Evolutionary conservation across 2,888 invertebrate species (phyloP).

Genomic region (Clepsis dumicolana): DNA sequence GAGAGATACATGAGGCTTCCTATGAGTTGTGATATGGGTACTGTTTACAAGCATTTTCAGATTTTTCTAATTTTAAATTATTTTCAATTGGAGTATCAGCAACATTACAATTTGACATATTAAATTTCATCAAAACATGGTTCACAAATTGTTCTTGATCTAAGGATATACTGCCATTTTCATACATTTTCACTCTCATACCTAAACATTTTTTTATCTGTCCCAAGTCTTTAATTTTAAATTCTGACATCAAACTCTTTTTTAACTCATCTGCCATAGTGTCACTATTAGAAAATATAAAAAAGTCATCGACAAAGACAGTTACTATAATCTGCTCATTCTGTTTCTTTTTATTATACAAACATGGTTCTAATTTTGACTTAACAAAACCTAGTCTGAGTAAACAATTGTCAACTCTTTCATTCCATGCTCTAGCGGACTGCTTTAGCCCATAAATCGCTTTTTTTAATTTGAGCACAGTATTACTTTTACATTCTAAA

Average conservation of each 20-base stretch:
- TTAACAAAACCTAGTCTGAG: constrained; percentile 15
- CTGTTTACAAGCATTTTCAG: too few species aligned
- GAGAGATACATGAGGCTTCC: constrained; percentile 25
- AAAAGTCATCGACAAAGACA: too few species aligned
- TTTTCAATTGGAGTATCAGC: constrained; percentile 29
- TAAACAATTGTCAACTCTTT: constrained; percentile 33
- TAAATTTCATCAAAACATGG: constrained; percentile 27
- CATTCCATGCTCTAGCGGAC: constrained; percentile 44
- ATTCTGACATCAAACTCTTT: background rate
- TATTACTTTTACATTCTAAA: constrained; percentile 39
- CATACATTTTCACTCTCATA: constrained; percentile 22
- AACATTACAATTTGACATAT: constrained; percentile 29
- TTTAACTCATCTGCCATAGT: background rate
- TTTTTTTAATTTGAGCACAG: constrained; percentile 47
- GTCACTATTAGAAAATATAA: background rate
- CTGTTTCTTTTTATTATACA: constrained; percentile 5
- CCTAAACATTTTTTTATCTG: constrained; percentile 25
- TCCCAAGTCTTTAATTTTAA: too few species aligned
- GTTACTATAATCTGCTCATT: too few species aligned
- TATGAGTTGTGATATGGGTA: constrained; percentile 11
- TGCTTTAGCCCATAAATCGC: constrained; percentile 49
- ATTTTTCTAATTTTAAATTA: constrained; percentile 29
- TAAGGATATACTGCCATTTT: constrained; percentile 11
- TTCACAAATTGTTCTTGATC: constrained; percentile 25
- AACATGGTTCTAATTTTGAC: constrained; percentile 35